Percentiles rank a stretch among this genome's conserved stretches.
Conservation (phyloP, 2,797 vertebrate genomes). For the Acanthurus lineatus region DNA sequence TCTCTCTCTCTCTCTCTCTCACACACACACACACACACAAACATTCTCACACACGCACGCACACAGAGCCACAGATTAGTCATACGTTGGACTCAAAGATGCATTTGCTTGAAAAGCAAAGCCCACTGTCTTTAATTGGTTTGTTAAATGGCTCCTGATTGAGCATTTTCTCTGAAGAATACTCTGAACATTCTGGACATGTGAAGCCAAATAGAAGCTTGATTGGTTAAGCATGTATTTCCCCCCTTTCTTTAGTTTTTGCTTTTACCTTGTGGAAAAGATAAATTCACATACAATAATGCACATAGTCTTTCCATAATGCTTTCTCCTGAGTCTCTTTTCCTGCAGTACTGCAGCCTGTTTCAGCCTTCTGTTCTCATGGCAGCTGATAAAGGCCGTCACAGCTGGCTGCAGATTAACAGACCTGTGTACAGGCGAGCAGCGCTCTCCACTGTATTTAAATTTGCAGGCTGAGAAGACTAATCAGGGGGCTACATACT, state of each 20-base stretch:
- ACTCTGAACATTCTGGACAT: not conserved
- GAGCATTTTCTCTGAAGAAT: not conserved
- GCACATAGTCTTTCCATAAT: not conserved
- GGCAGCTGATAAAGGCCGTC: conserved; percentile 45
- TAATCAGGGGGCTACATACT: conserved; percentile 55
- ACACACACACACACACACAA: not conserved
- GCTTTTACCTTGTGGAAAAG: not conserved
- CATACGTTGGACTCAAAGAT: conserved; percentile 39
- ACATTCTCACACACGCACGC: not conserved
- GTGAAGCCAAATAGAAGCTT: not conserved
- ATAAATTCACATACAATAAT: not conserved
- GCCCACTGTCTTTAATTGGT: not conserved
- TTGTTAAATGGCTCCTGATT: not conserved
- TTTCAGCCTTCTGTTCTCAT: conserved; percentile 7
- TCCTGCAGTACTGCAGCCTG: not conserved
- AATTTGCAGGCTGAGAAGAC: conserved; percentile 59
- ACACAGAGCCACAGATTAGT: conserved; percentile 60
- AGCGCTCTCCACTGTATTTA: conserved; percentile 46
- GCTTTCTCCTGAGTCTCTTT: not conserved
- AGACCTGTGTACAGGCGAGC: conserved; percentile 14
- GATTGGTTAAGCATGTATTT: not conserved
- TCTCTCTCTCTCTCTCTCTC: not conserved
- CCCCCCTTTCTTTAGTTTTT: not conserved
- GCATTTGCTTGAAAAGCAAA: conserved; percentile 4
- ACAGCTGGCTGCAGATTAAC: conserved; percentile 56